Evolutionary conservation across 1,140 invertebrate species (phyloP), one percentile per base, ranked within the genome.

Genomic region (Calephelis nemesis): DNA sequence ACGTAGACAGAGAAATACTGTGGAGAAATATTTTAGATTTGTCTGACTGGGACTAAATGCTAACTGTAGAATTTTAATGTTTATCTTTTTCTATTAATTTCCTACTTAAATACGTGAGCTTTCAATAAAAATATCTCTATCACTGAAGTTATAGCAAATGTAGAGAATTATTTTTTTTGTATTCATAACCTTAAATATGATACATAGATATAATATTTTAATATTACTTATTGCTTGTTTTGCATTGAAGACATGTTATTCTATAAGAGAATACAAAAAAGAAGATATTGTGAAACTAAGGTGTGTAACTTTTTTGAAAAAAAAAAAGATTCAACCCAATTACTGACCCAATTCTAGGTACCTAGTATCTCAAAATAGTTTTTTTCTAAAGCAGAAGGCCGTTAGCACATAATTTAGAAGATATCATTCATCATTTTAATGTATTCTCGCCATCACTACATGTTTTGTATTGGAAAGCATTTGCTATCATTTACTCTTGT

Each of bases 281-380:
- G 79, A 85, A 68, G 87, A 91, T 78, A 78, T 91, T 73, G 63
- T 87, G 67, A 84, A 82, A 68, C 71, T 91, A 50, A 82, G 88
- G 88, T 88, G 76, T 68, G 15, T 42, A 45, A 19, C 9, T 63
- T 15, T 47, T 60, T 15, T 39, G 58, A 48, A 52, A 60, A 15
- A 60, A 15, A 10, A 0, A 39, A 15, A 52, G 13, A 9, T 11
- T 15, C 6, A 39, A 2, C 13, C 19, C 8, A 10, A 19, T 45
- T 45, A 45, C 42, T 4, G 3, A 5, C 19, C 8, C 19, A 19
- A 54, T 3, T 9, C 3, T 19, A 54, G n/a, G 15, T 0, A 49
- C 12, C 12, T 7, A 49, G 6, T 49, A 8, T 19, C 13, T 9
- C 4, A 54, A 1, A 54, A 19, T 19, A 30, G 5, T 8, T 54